A percentile compares a stretch with the other conserved stretches of the same genome.
phyloP scores from a whole-genome alignment of 2,113 vertebrate species.

The Phodopus roborovskii region DNA sequence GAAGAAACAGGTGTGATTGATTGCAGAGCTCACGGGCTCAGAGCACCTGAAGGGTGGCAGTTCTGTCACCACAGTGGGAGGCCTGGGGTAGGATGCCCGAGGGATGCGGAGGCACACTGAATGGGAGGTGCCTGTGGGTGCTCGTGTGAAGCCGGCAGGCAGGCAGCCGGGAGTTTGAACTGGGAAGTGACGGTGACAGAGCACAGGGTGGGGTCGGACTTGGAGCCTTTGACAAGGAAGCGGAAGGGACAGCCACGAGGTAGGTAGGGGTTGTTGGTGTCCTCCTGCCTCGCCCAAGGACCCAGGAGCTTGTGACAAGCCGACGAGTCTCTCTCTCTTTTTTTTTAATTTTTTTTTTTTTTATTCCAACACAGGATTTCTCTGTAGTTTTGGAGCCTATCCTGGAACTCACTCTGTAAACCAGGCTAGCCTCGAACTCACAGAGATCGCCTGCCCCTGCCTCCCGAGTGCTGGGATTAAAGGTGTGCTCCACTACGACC shows the following conservation, averaged over 20 bases:
- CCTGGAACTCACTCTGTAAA: too few species aligned
- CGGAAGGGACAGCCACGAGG: fast-evolving
- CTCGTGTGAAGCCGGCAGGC: background rate
- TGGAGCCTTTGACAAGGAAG: fast-evolving
- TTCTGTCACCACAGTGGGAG: background rate
- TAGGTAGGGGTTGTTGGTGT: background rate
- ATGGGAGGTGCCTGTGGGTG: background rate
- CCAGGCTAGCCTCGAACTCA: too few species aligned
- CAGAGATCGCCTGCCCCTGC: too few species aligned
- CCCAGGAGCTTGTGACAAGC: background rate
- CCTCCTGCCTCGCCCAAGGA: background rate
- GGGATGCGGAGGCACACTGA: background rate
- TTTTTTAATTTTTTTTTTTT: too few species aligned
- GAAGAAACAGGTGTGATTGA: background rate
- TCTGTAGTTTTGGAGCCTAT: too few species aligned
- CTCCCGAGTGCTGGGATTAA: too few species aligned
- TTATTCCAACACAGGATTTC: too few species aligned
- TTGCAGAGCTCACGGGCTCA: background rate
- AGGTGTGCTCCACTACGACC: too few species aligned
- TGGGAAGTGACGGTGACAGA: background rate
- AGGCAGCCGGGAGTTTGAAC: background rate
- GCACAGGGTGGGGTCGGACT: background rate
- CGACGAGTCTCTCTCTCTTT: too few species aligned
- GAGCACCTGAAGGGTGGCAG: background rate
- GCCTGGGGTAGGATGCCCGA: too few species aligned